Percentiles rank a stretch among this genome's conserved stretches.
Conservation (phyloP, 2,797 vertebrate species). For the Coregonus sp. region DNA sequence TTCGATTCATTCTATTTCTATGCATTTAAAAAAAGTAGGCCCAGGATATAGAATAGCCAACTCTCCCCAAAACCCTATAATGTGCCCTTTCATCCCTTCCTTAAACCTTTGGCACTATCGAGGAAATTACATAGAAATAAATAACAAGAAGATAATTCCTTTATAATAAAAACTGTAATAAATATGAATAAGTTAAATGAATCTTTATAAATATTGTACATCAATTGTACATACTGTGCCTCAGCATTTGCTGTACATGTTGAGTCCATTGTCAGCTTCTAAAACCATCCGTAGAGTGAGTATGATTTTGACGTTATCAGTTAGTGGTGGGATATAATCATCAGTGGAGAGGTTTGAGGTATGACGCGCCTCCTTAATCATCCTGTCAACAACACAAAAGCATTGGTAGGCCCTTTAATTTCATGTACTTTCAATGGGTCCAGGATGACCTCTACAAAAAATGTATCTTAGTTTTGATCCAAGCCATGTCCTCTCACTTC, state of each 20-base stretch:
- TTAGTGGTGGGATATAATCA: slow-evolving; percentile 15
- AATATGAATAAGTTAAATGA: slow-evolving; percentile 93
- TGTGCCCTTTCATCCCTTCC: background rate
- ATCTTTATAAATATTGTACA: slow-evolving; percentile 86
- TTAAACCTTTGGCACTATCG: slow-evolving; percentile 77
- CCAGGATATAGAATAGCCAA: background rate
- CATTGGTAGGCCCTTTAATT: background rate
- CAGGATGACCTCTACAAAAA: background rate
- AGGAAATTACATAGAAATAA: slow-evolving; percentile 77
- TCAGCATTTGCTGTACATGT: background rate
- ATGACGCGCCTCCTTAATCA: background rate
- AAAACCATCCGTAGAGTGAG: background rate
- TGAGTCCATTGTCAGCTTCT: background rate
- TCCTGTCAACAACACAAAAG: background rate
- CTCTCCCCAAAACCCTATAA: background rate
- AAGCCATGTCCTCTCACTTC: background rate
- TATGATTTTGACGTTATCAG: background rate
- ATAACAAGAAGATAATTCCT: slow-evolving; percentile 76
- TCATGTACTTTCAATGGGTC: background rate
- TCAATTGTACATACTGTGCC: slow-evolving; percentile 1
- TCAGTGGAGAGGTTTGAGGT: background rate
- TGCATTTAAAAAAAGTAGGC: no score
- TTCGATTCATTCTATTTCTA: no score
- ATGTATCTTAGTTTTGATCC: background rate
- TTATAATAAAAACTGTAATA: slow-evolving; percentile 78